These are phyloP conservation scores for Tichodroma muraria DNA, from an alignment of 2,113 vertebrate species.

Conservation along the genomic window DNA sequence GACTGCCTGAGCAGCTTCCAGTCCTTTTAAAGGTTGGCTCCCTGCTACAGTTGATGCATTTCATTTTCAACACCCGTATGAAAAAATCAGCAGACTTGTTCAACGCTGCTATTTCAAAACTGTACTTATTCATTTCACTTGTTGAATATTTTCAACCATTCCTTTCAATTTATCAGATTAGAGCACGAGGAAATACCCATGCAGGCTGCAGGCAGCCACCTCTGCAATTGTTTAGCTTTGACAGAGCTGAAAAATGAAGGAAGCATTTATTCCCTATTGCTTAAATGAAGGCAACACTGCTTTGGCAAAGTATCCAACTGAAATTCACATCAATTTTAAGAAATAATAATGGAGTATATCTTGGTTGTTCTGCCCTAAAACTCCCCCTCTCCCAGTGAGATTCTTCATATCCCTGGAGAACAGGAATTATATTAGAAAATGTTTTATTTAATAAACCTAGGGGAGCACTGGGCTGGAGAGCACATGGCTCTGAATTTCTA, in stretches of 20 bases:
- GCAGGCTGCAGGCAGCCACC: background rate
- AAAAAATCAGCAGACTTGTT: background rate
- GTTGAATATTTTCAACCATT: background rate
- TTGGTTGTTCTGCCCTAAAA: background rate
- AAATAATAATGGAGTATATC: background rate
- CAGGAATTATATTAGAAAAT: background rate
- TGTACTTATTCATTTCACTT: background rate
- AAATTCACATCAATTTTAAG: background rate
- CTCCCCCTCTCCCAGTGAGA: background rate
- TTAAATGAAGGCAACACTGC: background rate
- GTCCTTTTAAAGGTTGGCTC: background rate
- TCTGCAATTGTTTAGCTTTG: background rate
- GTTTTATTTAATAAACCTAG: background rate
- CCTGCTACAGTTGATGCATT: background rate
- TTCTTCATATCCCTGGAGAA: background rate
- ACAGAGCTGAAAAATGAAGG: background rate
- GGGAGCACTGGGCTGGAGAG: no score
- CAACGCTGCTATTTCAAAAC: background rate
- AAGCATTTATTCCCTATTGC: background rate
- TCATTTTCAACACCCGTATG: background rate
- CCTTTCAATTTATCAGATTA: background rate
- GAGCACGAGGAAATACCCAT: background rate
- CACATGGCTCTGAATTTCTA: background rate
- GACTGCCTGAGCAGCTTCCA: background rate
- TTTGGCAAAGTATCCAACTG: background rate